A percentile compares a stretch with the other conserved stretches of the same genome.
Conservation (phyloP, 2,888 invertebrate species). For the Perizoma flavofasciatum region DNA sequence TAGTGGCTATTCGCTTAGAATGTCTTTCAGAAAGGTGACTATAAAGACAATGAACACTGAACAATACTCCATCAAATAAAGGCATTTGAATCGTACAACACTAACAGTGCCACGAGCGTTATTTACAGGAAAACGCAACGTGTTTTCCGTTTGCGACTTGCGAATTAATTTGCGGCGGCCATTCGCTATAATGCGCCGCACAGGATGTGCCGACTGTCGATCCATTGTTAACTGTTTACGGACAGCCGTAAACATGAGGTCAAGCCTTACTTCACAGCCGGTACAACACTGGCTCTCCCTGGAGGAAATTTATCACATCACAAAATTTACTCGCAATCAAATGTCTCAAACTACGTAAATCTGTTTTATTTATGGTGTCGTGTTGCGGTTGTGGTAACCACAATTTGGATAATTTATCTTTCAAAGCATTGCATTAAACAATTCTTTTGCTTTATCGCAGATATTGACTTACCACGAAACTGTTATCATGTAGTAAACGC, state of each 20-base stretch:
- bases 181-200: slow-evolving; percentile 20
- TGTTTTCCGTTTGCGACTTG: slow-evolving; percentile 48
- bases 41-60: not conserved
- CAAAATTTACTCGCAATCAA: no score
- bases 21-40: not conserved
- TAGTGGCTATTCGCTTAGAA: not conserved
- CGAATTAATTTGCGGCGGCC: slow-evolving; percentile 51
- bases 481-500: not conserved
- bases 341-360: not conserved
- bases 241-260: slow-evolving; percentile 32
- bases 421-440: no score
- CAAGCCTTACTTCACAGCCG: not conserved
- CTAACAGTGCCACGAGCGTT: slow-evolving; percentile 16
- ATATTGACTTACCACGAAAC: slow-evolving; percentile 1
- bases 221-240: slow-evolving; percentile 45
- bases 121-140: slow-evolving; percentile 49
- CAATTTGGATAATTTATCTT: no score
- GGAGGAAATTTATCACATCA: no score
- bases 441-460: not conserved
- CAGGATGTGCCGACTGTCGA: slow-evolving; percentile 46
- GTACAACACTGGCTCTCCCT: not conserved
- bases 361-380: not conserved
- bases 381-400: no score
- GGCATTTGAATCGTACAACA: slow-evolving; percentile 1
- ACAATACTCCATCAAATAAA: slow-evolving; percentile 12